phyloP scores from a whole-genome alignment of 2,888 invertebrate genomes.

The Trisateles emortualis region DNA sequence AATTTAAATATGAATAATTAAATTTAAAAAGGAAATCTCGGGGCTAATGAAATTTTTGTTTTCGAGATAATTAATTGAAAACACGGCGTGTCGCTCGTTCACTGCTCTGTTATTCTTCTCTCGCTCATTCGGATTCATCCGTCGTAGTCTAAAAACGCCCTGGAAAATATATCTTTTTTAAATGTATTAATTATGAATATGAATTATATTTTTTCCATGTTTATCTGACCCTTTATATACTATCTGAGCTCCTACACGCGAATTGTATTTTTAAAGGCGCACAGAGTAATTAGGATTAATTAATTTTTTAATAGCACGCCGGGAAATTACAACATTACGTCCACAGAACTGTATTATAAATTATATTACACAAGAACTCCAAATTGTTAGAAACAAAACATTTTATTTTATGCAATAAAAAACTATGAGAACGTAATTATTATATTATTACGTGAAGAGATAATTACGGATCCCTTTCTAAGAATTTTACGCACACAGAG shows the following conservation, averaged over 20 bases:
- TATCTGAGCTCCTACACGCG: slow-evolving; percentile 58
- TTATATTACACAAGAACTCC: slow-evolving; percentile 29
- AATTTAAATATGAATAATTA: slow-evolving; percentile 87
- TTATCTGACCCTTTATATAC: slow-evolving; percentile 69
- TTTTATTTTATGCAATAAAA: neutral
- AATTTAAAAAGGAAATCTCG: slow-evolving; percentile 85
- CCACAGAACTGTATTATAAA: neutral
- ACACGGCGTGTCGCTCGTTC: slow-evolving; percentile 76
- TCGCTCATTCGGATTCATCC: slow-evolving; percentile 82
- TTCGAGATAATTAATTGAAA: slow-evolving; percentile 87
- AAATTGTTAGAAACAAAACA: slow-evolving; percentile 13
- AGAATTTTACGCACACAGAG: too few species aligned
- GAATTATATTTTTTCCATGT: slow-evolving; percentile 72
- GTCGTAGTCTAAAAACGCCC: slow-evolving; percentile 67
- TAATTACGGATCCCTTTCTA: too few species aligned
- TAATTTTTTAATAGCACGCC: slow-evolving; percentile 43
- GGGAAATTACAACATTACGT: slow-evolving; percentile 26
- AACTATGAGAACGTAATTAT: too few species aligned
- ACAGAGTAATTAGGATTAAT: slow-evolving; percentile 60
- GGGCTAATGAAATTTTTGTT: slow-evolving; percentile 86
- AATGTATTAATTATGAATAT: slow-evolving; percentile 81
- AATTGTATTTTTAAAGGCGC: slow-evolving; percentile 60
- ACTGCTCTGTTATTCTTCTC: slow-evolving; percentile 79
- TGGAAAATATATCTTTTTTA: slow-evolving; percentile 66
- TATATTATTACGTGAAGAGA: too few species aligned